Base-by-base conservation (phyloP, 2,113 vertebrate genomes). In the Notechis scutatus region DNA sequence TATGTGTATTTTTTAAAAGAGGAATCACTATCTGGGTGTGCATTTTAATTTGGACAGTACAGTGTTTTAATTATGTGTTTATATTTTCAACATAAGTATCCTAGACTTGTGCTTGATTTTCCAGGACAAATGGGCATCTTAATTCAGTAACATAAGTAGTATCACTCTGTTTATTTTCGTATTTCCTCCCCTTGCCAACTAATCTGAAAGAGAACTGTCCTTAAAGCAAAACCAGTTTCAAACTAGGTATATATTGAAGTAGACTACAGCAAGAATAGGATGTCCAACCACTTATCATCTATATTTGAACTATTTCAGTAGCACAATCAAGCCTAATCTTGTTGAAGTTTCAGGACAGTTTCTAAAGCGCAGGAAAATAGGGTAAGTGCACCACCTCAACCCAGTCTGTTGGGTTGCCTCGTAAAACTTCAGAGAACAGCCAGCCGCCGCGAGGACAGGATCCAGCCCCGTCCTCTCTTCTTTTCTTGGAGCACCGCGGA, bases 1-100 rank as follows among this genome's bases (percentile, higher is more conserved):
- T 39, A 7, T 69, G 87, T 94, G 39, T 87, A 89, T 2, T 9
- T 14, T 3, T 5, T 5, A 93, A 2, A 61, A 50, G 24, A 7
- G 57, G 90, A 91, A 0, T 0, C 0, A 0, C 10, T 92, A 42
- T 0, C 0, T 21, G n/a, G 9, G 24, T 94, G 64, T 69, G 0
- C 39, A 57, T 89, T 47, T 55, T 55, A 20, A 81, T 50, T 55
- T 50, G 86, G 94, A 85, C 0, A 93, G 6, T 42, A 91, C 29
- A 81, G 21, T 47, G 1, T n/a, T 88, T 95, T 81, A 20, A 91
- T 47, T 93, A 55, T 90, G n/a, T 11, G 2, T 59, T 57, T 89
- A 15, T 39, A 26, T 45, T 29, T 87, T 52, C 11, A 52, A 87
- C 1, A 0, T n/a, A 42, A 42, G 34, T 9, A 39, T 21, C 18